Base-by-base conservation (phyloP, 2,113 vertebrate species). In the Cygnus atratus region DNA sequence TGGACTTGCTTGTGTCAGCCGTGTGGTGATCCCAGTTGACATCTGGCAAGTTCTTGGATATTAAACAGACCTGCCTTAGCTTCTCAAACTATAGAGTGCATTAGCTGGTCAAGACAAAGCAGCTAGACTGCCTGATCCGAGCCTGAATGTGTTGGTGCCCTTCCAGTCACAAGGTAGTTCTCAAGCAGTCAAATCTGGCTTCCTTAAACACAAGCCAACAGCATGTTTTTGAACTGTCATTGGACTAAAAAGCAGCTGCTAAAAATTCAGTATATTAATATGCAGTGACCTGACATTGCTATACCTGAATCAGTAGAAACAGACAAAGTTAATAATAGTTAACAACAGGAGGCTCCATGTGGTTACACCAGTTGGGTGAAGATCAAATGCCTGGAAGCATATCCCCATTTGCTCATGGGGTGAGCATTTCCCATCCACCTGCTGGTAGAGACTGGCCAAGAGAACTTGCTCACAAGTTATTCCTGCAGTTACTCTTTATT, bases 281-380 rank as follows among this genome's bases (percentile, higher is more conserved):
- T 57, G 93, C 46, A 94, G 75, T 88, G 81, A 41, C 71, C 95
- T 92, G 86, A 88, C 73, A 92, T 67, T 3, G 10, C 77, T 65
- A 29, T 39, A 63, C 76, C 76, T 86, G 90, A 96, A 95, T 91
- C 84, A 95, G 96, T 92, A 95, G 95, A 93, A 91, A 90, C 54
- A 94, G 84, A 48, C 9, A 52, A 63, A 85, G 80, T 96, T 91
- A 97, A 97, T 97, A 97, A 97, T 88, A 91, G 86, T 50, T 24
- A 50, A 24, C 20, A 50, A 50, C 48, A 97, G 91, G 50, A 95
- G 77, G 57, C 68, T 81, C 95, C 84, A 77, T 68, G 58, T 50
- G 66, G 92, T 79, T 96, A 81, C 84, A 77, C 71, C 85, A 35
- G 86, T 84, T 80, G 90, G 89, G 85, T 66, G 84, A 94, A 95